Conservation (phyloP, 1,140 invertebrate species). For the Vanessa atalanta region DNA sequence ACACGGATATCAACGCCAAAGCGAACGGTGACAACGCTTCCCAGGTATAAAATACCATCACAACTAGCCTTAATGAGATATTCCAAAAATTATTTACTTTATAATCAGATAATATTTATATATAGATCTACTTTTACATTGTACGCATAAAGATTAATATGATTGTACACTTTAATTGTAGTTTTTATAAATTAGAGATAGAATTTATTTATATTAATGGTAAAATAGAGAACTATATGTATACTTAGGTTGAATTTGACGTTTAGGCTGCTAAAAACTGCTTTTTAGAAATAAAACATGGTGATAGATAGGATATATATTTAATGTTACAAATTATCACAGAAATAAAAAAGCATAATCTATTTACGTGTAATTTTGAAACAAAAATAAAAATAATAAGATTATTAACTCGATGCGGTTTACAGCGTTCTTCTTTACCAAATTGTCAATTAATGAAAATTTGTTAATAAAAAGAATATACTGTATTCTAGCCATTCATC, state of each 20-base stretch:
- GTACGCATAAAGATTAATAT: constrained; percentile 75
- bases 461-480: constrained; percentile 34
- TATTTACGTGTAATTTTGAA: constrained; percentile 44
- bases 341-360: constrained; percentile 71
- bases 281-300: constrained; percentile 63
- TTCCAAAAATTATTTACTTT: constrained; percentile 80
- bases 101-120: constrained; percentile 78
- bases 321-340: constrained; percentile 47
- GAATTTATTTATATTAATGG: constrained; percentile 68
- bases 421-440: constrained; percentile 41
- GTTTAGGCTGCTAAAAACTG: constrained; percentile 64
- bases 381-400: constrained; percentile 32
- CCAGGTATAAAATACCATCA: constrained; percentile 69
- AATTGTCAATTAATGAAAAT: constrained; percentile 44
- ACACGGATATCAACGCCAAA: constrained; percentile 50
- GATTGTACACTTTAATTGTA: constrained; percentile 75
- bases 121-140: constrained; percentile 77
- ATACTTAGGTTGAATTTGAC: constrained; percentile 61
- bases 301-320: constrained; percentile 60
- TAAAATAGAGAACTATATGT: constrained; percentile 65
- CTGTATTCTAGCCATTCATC: constrained; percentile 52
- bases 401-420: constrained; percentile 34
- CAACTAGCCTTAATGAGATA: constrained; percentile 72
- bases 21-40: constrained; percentile 59
- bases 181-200: constrained; percentile 72